Evolutionary conservation across 1,140 invertebrate genomes (phyloP), one percentile per base, ranked within the genome.

Genomic region (Asobara japonica): DNA sequence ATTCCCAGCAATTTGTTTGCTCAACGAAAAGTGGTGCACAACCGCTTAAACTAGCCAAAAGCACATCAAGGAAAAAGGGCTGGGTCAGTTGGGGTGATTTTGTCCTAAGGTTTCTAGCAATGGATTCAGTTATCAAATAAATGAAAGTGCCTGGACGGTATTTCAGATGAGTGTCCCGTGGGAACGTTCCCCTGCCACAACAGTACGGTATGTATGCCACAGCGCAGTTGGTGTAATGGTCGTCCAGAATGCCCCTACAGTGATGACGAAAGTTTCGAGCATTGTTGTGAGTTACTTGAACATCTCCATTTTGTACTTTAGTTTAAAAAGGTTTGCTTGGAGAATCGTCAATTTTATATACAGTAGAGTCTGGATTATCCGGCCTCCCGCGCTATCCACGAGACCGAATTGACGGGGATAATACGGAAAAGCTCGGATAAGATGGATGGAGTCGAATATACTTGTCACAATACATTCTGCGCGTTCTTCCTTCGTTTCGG

Each of bases 101-200:
- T 16, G n/a, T 5, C 18, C n/a, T 13, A 18, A 16, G 4, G n/a
- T 16, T 6, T 16, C n/a, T 16, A 18, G 5, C 41, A 2, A 45
- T 45, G 0, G n/a, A 18, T 45, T 18, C 41, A 7, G 41, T 45
- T 10, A 10, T n/a, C 56, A 51, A 22, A 6, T 5, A 8, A 56
- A 56, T 56, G 45, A 51, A 18, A 16, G 45, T 20, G 22, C 11
- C 6, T 66, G n/a, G n/a, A n/a, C 45, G 31, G 7, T 69, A 22
- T 60, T 33, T 8, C 73, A 82, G 82, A 86, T 27, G 62, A 77
- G 8, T 94, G 93, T 84, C 89, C 89, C 2, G 83, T 88, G 41
- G 91, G 92, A 71, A 90, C 92, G 60, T 94, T 94, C 83, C 88
- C 89, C 48, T 96, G 94, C 82, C 83, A 87, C 8, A 89, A 90